Conservation (phyloP, 2,113 vertebrate genomes). For the Ifrita kowaldi region DNA sequence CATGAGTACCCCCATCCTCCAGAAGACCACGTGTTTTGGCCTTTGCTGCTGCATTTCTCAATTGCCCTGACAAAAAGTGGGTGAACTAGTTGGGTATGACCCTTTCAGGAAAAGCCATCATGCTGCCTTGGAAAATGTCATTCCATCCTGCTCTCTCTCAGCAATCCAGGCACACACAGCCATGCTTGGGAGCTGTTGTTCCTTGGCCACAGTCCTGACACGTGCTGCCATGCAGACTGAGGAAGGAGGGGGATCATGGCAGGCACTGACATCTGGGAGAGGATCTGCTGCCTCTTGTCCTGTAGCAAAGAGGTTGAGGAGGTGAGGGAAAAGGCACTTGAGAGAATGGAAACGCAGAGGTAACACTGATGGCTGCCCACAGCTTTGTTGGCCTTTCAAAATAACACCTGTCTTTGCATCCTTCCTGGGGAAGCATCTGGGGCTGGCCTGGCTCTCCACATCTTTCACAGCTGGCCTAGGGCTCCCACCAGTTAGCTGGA, state of each 20-base stretch:
- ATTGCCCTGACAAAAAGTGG: not conserved
- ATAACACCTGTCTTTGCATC: not conserved
- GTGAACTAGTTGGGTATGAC: not conserved
- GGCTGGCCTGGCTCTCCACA: not conserved
- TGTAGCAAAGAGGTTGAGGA: not conserved
- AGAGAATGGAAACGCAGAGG: not conserved
- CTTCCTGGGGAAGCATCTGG: conserved; percentile 2
- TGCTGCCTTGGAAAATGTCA: not conserved
- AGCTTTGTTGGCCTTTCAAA: not conserved
- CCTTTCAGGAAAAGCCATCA: not conserved
- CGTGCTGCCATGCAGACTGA: accelerated
- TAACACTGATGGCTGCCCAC: not conserved
- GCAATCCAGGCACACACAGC: not conserved
- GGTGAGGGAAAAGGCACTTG: not conserved
- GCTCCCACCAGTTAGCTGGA: not conserved
- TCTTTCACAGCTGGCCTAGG: not conserved
- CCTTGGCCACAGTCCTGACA: not conserved
- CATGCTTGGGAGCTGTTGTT: not conserved
- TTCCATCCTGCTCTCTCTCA: not conserved
- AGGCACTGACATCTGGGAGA: not conserved
- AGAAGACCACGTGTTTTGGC: not conserved
- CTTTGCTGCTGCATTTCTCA: not conserved
- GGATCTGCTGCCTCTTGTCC: not conserved
- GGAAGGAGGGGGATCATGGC: not conserved
- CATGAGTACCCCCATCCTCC: not conserved